Evolutionary conservation across 2,113 vertebrate species (phyloP).

Genomic region (Oostethus manadensis): DNA sequence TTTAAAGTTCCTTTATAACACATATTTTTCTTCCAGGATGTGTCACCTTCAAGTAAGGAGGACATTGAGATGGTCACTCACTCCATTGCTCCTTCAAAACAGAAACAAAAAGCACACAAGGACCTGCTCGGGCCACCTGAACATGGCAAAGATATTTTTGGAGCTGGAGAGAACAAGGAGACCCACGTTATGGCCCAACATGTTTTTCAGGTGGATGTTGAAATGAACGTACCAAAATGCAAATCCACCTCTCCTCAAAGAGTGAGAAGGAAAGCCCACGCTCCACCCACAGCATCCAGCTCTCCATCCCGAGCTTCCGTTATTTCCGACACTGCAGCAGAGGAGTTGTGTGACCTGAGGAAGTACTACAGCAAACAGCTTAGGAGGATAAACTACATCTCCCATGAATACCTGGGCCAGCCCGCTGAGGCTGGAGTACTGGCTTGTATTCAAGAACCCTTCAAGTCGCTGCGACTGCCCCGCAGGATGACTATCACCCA

Average conservation of each 20-base stretch:
- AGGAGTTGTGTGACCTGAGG: constrained; percentile 64
- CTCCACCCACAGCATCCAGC: constrained; percentile 8
- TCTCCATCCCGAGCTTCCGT: constrained; percentile 62
- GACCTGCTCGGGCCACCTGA: constrained; percentile 32
- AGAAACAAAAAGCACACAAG: constrained; percentile 56
- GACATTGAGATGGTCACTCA: constrained; percentile 3
- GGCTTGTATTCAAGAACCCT: constrained; percentile 63
- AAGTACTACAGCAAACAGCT: constrained; percentile 63
- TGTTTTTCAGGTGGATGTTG: constrained; percentile 47
- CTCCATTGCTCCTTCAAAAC: constrained; percentile 13
- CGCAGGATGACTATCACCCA: constrained; percentile 45
- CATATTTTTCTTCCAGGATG: constrained; percentile 32
- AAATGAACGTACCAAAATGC: constrained; percentile 46
- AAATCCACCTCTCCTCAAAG: constrained; percentile 47
- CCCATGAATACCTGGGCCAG: constrained; percentile 65
- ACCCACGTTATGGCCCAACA: background rate
- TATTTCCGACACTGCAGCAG: constrained; percentile 63
- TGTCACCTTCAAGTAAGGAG: constrained; percentile 15
- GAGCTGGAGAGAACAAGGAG: constrained; percentile 4
- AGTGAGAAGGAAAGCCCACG: constrained; percentile 17
- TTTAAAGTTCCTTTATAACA: background rate
- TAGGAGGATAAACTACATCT: constrained; percentile 68
- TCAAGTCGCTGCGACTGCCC: constrained; percentile 62
- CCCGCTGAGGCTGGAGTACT: constrained; percentile 48
- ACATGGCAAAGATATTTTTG: background rate